Percentiles rank a stretch among this genome's conserved stretches.
Conservation (phyloP, 2,113 vertebrate species). For the Zosterops borbonicus region DNA sequence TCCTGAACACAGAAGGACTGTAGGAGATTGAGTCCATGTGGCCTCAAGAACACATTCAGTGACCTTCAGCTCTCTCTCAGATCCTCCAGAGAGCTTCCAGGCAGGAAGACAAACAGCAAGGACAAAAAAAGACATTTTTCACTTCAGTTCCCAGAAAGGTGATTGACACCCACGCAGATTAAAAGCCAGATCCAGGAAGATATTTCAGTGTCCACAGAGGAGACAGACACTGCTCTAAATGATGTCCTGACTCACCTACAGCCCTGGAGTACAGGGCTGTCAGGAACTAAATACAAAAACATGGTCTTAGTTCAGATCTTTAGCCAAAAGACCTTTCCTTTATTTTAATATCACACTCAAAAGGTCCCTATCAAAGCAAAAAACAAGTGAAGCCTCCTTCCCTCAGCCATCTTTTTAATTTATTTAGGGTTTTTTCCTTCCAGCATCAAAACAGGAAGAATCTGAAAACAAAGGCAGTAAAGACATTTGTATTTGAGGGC, state of each 20-base stretch:
- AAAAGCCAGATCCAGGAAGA: background rate
- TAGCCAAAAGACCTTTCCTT: background rate
- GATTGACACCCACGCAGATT: background rate
- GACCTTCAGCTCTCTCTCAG: background rate
- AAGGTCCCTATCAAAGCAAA: background rate
- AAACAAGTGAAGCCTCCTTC: background rate
- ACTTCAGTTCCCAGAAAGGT: background rate
- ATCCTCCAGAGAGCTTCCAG: background rate
- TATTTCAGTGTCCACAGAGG: background rate
- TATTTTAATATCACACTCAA: background rate
- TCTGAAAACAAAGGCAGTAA: background rate
- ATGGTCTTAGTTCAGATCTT: background rate
- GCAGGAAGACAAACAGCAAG: background rate
- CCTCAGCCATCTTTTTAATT: background rate
- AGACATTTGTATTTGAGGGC: background rate
- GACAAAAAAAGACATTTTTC: background rate
- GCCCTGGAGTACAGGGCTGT: background rate
- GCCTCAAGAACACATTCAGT: background rate
- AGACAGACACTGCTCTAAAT: background rate
- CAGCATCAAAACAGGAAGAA: background rate
- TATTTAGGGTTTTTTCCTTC: background rate
- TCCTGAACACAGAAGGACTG: background rate
- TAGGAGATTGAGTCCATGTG: background rate
- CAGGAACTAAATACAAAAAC: background rate
- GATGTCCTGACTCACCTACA: background rate